Base-by-base conservation (phyloP, 2,888 invertebrate species). In the Nomada hirtipes region DNA sequence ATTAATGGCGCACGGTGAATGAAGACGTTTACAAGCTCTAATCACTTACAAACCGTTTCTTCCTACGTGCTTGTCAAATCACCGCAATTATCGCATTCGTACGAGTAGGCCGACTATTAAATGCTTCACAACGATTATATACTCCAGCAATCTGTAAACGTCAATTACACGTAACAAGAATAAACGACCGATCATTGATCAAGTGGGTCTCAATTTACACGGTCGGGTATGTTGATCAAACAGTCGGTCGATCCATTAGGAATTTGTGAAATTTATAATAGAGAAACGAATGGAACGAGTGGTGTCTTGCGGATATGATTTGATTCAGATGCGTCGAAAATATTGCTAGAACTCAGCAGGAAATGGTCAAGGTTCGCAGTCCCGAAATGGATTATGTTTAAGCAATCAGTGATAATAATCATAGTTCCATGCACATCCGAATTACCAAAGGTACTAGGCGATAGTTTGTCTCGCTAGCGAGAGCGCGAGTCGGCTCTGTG, bases 371-470 rank as follows among this genome's bases (percentile, higher is more conserved):
- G 26, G 64, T 42, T 42, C 61, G 15, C 47, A 60, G 61, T n/a
- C 59, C 26, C 36, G 57, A 29, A 70, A 36, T 69, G 79, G 84
- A 86, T 86, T 88, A 89, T 86, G 82, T 82, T 84, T 89, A 90
- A 90, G 83, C 73, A 84, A 90, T 89, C 91, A 92, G 91, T 91
- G 91, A 92, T 92, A 91, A 92, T 91, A 91, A 92, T 91, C 90
- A 92, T 92, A 93, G 92, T 93, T 92, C 92, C 92, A 93, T 91
- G 92, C 92, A 92, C 92, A 91, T 90, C 91, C 91, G 90, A 91
- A 92, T 92, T 92, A 93, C 91, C 92, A 92, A 92, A 92, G 91
- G 89, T 89, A 83, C 80, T 87, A 88, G 87, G 77, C 67, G 79
- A 83, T 89, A 88, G 85, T 79, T 83, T 79, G 68, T 82, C 80